Conservation (phyloP, 2,113 vertebrate genomes). For the Leucosticte australis region DNA sequence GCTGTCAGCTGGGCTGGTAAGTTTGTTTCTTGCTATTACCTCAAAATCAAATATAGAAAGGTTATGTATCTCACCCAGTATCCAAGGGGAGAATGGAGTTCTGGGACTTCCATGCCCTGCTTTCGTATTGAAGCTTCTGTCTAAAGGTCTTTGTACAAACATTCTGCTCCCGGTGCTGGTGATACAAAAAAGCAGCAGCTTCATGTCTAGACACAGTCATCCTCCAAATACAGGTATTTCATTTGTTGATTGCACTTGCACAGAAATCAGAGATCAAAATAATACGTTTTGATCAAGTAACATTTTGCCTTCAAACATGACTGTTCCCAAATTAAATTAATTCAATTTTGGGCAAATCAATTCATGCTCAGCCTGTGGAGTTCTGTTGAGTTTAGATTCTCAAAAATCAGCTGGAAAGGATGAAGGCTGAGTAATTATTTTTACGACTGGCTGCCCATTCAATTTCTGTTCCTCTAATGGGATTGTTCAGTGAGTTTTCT, state of each 20-base stretch:
- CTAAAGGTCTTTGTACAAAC: neutral
- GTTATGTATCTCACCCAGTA: neutral
- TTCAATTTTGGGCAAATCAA: conserved; percentile 11
- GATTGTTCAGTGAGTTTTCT: conserved; percentile 25
- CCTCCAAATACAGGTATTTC: neutral
- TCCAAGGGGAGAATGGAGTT: neutral
- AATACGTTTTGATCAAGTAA: conserved; percentile 15
- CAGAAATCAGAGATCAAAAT: neutral
- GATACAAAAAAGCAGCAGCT: neutral
- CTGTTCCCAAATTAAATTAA: conserved; percentile 46
- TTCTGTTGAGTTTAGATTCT: conserved; percentile 1
- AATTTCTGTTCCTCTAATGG: conserved; percentile 51
- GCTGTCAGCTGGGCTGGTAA: neutral
- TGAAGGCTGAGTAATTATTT: conserved; percentile 55
- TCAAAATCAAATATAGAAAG: neutral
- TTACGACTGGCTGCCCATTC: conserved; percentile 49
- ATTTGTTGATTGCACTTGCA: neutral
- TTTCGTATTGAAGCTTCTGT: neutral
- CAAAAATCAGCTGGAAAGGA: conserved; percentile 51
- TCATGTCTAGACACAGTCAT: neutral
- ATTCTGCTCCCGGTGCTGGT: neutral
- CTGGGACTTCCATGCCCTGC: neutral
- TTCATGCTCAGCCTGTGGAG: conserved; percentile 23
- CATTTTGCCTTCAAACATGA: conserved; percentile 27
- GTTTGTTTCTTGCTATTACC: neutral